phyloP scores from a whole-genome alignment of 2,888 invertebrate species.

The Thalpophila matura region DNA sequence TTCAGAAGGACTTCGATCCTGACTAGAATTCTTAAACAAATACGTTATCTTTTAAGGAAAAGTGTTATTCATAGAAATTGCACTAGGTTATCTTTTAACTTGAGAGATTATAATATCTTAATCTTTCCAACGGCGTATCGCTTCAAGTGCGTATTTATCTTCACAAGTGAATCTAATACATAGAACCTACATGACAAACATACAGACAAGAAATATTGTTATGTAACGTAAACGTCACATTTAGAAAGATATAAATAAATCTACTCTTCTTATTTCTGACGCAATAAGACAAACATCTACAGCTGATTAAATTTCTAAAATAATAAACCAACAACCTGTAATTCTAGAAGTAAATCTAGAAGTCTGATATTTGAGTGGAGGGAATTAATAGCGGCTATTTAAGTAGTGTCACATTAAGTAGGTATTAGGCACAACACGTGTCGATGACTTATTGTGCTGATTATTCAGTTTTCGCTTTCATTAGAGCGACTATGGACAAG shows the following conservation, averaged over 20 bases:
- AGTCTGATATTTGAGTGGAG: not conserved
- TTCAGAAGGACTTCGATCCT: not conserved
- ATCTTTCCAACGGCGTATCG: slow-evolving; percentile 22
- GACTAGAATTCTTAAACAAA: slow-evolving; percentile 4
- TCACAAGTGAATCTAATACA: not conserved
- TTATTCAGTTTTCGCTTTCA: slow-evolving; percentile 47
- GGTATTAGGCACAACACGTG: not conserved
- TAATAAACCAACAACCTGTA: not conserved
- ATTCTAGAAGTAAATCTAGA: not conserved
- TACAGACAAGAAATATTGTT: not conserved
- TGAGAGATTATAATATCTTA: slow-evolving; percentile 16
- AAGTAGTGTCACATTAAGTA: not conserved
- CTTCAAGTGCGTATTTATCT: slow-evolving; percentile 24
- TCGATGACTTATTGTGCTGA: not conserved
- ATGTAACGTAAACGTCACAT: not conserved
- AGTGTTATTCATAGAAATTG: slow-evolving; percentile 4
- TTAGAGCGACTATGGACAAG: slow-evolving; percentile 1
- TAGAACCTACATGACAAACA: not conserved
- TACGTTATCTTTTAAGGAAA: slow-evolving; percentile 15
- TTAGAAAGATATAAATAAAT: slow-evolving; percentile 2
- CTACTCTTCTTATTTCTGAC: not conserved
- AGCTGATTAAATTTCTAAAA: not conserved
- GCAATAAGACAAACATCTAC: not conserved
- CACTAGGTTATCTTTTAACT: slow-evolving; percentile 20
- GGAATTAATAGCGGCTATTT: not conserved